A percentile compares a stretch with the other conserved stretches of the same genome.
Conservation (phyloP, 1,140 invertebrate genomes). For the Marisa cornuarietis region DNA sequence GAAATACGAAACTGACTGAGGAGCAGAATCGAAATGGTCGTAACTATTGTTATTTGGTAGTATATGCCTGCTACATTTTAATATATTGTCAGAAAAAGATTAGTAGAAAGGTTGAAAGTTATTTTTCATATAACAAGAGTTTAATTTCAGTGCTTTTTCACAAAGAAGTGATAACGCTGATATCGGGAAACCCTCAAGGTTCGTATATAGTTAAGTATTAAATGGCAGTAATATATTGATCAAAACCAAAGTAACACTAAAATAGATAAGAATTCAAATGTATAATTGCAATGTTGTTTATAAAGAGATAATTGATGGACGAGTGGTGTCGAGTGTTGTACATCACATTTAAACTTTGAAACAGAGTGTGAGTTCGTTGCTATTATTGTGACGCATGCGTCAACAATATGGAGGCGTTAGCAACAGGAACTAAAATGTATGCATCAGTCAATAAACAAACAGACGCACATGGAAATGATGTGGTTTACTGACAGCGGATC, state of each 20-base stretch:
- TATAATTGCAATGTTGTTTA: no score
- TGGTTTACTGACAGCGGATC: no score
- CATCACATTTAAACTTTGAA: neutral
- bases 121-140: no score
- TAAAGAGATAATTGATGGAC: neutral
- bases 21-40: no score
- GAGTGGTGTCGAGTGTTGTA: no score
- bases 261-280: neutral
- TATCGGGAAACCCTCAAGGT: neutral
- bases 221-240: neutral
- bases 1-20: neutral
- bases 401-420: slow-evolving; percentile 25
- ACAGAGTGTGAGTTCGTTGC: slow-evolving; percentile 12
- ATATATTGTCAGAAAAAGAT: no score
- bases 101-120: no score
- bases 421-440: neutral
- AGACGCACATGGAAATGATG: no score
- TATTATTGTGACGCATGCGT: slow-evolving; percentile 19
- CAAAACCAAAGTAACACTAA: neutral
- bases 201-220: neutral
- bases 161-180: neutral
- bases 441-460: neutral
- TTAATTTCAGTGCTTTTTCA: no score
- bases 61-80: no score
- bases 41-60: no score